Conservation (phyloP, 2,888 invertebrate species). For the Limnephilus auricula region DNA sequence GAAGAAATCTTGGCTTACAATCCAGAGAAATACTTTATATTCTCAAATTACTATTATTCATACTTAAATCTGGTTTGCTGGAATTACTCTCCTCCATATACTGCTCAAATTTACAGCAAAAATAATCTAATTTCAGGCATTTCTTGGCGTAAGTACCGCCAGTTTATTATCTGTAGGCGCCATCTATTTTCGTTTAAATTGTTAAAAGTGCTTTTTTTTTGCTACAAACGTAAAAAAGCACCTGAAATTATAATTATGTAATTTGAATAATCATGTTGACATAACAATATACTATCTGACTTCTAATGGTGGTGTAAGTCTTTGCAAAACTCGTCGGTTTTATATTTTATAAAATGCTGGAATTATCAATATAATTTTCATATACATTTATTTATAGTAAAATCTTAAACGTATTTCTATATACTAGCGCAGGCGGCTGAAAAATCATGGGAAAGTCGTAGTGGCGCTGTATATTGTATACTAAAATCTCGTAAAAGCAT, state of each 20-base stretch:
- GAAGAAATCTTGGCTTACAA: slow-evolving; percentile 57
- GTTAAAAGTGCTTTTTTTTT: not conserved
- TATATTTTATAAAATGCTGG: not conserved
- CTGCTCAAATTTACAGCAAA: slow-evolving; percentile 56
- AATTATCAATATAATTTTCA: too few relatives aligned
- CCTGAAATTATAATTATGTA: not conserved
- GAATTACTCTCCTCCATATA: slow-evolving; percentile 57
- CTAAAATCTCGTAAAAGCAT: too few relatives aligned
- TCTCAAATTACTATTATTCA: slow-evolving; percentile 60
- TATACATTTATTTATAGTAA: too few relatives aligned
- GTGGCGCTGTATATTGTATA: too few relatives aligned
- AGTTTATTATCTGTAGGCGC: slow-evolving; percentile 35
- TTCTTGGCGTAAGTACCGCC: slow-evolving; percentile 48
- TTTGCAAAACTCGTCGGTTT: not conserved
- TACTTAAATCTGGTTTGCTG: slow-evolving; percentile 54
- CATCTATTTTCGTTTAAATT: slow-evolving; percentile 17
- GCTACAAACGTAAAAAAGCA: not conserved
- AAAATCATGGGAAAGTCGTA: too few relatives aligned
- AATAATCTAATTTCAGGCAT: slow-evolving; percentile 59
- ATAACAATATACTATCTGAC: not conserved
- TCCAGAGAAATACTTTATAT: slow-evolving; percentile 46
- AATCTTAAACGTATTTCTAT: too few relatives aligned
- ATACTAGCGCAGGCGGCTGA: too few relatives aligned
- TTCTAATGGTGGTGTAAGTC: not conserved
- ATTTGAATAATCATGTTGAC: not conserved